Conservation (phyloP, 2,888 invertebrate genomes). For the Phymatocera aterrima region DNA sequence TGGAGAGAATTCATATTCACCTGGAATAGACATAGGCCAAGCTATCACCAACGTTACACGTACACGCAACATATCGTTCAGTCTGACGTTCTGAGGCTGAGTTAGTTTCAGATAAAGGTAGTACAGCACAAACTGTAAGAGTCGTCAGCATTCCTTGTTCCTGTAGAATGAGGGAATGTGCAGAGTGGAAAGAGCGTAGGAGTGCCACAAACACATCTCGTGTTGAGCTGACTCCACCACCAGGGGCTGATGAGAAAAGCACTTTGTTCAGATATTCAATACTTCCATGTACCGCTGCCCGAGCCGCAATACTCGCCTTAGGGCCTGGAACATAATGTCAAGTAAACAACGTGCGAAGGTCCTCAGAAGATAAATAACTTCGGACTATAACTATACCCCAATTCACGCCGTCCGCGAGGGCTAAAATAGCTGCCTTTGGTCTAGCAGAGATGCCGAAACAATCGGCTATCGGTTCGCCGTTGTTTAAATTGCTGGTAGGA, state of each 20-base stretch:
- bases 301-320: conserved; percentile 89
- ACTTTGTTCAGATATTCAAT: conserved; percentile 88
- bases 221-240: conserved; percentile 74
- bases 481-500: conserved; percentile 82
- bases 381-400: conserved; percentile 80
- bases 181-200: conserved; percentile 88
- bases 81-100: conserved; percentile 60
- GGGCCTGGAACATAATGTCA: conserved; percentile 75
- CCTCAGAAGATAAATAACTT: too few relatives aligned
- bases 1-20: conserved; percentile 66
- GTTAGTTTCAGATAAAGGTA: conserved; percentile 76
- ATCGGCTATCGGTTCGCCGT: conserved; percentile 92
- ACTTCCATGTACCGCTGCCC: conserved; percentile 90
- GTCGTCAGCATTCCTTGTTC: conserved; percentile 90
- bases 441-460: conserved; percentile 87
- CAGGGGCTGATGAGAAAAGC: conserved; percentile 77
- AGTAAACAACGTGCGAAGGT: conserved; percentile 7
- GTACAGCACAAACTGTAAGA: conserved; percentile 86
- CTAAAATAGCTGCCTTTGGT: conserved; percentile 86
- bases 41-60: conserved; percentile 93
- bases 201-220: conserved; percentile 87
- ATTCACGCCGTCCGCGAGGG: conserved; percentile 93
- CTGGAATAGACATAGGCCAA: conserved; percentile 91
- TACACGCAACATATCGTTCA: conserved; percentile 84
- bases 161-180: conserved; percentile 89